These are phyloP conservation scores for Haliclona indistincta DNA, from an alignment of 37 sponge, comb jelly and placozoan species.

Conservation along the genomic window DNA sequence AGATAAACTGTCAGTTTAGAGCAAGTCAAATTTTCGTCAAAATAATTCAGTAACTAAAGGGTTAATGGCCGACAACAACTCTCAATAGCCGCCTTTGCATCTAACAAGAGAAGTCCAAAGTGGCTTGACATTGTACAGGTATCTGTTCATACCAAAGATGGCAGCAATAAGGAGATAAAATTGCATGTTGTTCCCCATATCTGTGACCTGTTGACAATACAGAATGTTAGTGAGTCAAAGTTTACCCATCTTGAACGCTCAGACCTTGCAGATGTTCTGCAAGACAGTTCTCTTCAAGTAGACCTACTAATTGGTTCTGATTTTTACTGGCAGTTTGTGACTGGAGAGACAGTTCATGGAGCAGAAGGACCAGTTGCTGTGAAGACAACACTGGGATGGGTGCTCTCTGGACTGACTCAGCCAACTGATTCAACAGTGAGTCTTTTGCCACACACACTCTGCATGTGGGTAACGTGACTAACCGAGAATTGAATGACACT, in stretches of 20 bases:
- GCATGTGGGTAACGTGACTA: background rate
- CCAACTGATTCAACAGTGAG: constrained; percentile 1
- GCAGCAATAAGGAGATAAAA: background rate
- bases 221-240: background rate
- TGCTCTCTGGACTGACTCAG: constrained; percentile 21
- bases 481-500: constrained; percentile 2
- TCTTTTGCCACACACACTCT: constrained; percentile 21
- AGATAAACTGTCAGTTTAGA: too few relatives aligned
- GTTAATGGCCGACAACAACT: background rate
- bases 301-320: constrained; percentile 25
- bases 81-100: constrained; percentile 34
- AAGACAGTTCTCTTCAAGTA: background rate
- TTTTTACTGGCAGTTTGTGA: constrained; percentile 17
- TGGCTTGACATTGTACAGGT: constrained; percentile 14
- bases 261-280: constrained; percentile 10
- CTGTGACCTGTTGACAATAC: constrained; percentile 14
- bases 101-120: constrained; percentile 5
- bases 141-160: background rate
- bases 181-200: constrained; percentile 24
- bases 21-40: too few relatives aligned
- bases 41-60: too few relatives aligned
- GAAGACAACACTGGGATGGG: constrained; percentile 1
- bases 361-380: constrained; percentile 17
- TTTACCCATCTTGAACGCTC: constrained; percentile 2
- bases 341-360: constrained; percentile 8